These are phyloP conservation scores for Platyscapa corneri DNA, from an alignment of 1,140 invertebrate genomes.

Conservation along the genomic window DNA sequence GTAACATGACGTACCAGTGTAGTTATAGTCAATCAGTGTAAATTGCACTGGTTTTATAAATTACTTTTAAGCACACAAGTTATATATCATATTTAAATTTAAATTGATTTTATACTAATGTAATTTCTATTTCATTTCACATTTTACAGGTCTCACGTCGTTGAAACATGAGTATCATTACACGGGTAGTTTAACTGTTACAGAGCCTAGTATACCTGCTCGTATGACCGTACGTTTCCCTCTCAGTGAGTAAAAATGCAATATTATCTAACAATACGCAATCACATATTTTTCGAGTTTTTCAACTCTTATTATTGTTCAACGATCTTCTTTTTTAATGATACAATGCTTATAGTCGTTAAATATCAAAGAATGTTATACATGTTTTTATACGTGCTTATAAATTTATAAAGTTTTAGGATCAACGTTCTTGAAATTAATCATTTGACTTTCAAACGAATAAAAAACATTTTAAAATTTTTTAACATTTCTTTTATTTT, in stretches of 20 bases:
- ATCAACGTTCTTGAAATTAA: too few relatives aligned
- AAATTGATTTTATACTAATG: not conserved
- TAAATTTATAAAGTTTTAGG: too few relatives aligned
- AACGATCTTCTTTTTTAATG: too few relatives aligned
- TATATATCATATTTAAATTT: not conserved
- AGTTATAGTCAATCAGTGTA: conserved; percentile 3
- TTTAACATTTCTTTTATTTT: too few relatives aligned
- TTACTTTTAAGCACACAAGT: not conserved
- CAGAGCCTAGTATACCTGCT: conserved; percentile 79
- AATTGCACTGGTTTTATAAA: conserved; percentile 22
- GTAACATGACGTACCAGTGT: not conserved
- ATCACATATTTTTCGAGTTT: not conserved
- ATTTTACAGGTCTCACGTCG: conserved; percentile 77
- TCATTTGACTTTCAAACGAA: too few relatives aligned
- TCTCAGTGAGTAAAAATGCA: conserved; percentile 80
- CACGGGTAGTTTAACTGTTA: conserved; percentile 81
- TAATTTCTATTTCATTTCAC: not conserved
- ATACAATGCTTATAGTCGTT: too few relatives aligned
- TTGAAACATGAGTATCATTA: conserved; percentile 86
- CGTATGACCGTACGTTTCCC: conserved; percentile 86
- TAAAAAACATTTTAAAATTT: too few relatives aligned
- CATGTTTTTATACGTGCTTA: too few relatives aligned
- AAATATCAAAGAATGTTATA: too few relatives aligned
- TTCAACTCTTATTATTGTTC: too few relatives aligned
- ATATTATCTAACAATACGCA: too few relatives aligned